phyloP scores from a whole-genome alignment of 2,888 invertebrate species.

The Tenthredo notha region DNA sequence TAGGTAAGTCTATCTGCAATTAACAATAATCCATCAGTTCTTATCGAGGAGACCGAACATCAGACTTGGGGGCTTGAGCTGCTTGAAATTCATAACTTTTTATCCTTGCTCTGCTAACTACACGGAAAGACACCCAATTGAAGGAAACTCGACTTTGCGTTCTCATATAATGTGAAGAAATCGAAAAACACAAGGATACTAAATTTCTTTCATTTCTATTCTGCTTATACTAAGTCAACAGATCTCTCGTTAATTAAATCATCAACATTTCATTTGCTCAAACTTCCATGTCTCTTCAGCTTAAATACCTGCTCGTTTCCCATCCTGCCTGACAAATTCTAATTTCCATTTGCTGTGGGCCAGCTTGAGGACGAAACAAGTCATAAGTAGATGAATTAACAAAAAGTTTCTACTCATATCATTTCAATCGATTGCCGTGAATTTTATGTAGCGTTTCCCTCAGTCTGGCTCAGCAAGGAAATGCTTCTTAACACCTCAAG shows the following conservation, averaged over 20 bases:
- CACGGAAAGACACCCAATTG: not conserved
- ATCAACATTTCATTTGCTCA: not conserved
- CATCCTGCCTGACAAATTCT: slow-evolving; percentile 26
- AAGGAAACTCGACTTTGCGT: not conserved
- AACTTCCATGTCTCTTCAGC: not conserved
- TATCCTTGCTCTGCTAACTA: not conserved
- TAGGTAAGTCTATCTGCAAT: slow-evolving; percentile 24
- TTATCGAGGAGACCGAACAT: not conserved
- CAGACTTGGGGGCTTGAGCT: not conserved
- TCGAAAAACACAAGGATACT: not conserved
- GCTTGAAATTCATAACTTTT: not conserved
- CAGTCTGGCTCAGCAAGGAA: not conserved
- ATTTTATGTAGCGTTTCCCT: not conserved
- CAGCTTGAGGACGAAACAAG: not conserved
- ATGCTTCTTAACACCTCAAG: not conserved
- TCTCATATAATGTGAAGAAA: not conserved
- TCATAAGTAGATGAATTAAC: not conserved
- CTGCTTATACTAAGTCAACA: not conserved
- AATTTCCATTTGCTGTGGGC: not conserved
- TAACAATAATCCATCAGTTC: not conserved
- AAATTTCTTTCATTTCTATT: not conserved
- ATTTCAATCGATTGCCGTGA: not conserved
- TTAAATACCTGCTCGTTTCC: not conserved
- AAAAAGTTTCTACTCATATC: not conserved
- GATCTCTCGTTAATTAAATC: not conserved